Conservation (phyloP, 2,797 vertebrate genomes). For the Pseudomugil gertrudae region DNA sequence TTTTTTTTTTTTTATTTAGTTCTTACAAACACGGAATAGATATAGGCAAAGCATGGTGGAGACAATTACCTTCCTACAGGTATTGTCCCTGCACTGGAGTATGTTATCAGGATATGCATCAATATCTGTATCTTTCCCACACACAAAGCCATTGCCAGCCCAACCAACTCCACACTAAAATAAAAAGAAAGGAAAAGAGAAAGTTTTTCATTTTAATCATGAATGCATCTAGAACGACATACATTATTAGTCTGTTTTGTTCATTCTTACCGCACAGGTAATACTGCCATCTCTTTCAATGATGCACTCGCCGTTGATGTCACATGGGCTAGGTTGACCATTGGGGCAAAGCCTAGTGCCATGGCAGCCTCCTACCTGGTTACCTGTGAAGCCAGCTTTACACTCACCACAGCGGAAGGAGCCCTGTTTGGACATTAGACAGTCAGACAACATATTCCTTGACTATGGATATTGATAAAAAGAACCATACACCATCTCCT, state of each 20-base stretch:
- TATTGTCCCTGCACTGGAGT: slow-evolving; percentile 85
- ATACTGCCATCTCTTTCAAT: slow-evolving; percentile 89
- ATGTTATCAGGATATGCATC: slow-evolving; percentile 91
- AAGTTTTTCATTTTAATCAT: background rate
- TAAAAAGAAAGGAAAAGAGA: background rate
- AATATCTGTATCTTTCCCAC: slow-evolving; percentile 95
- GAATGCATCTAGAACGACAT: background rate
- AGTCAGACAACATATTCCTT: slow-evolving; percentile 10
- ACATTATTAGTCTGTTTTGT: background rate
- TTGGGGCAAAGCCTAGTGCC: slow-evolving; percentile 85
- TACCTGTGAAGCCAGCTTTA: slow-evolving; percentile 87
- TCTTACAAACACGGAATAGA: background rate
- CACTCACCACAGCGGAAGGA: slow-evolving; percentile 93
- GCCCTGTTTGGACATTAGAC: slow-evolving; percentile 80
- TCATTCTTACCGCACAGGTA: slow-evolving; percentile 85
- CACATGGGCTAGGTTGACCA: slow-evolving; percentile 88
- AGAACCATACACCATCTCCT: background rate
- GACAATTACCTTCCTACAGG: slow-evolving; percentile 87
- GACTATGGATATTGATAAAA: background rate
- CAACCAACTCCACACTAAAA: slow-evolving; percentile 92
- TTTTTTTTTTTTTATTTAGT: background rate
- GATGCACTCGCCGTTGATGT: slow-evolving; percentile 87
- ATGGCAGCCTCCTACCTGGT: slow-evolving; percentile 89
- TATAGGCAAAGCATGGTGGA: background rate
- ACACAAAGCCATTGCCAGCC: slow-evolving; percentile 94